phyloP scores from a whole-genome alignment of 2,113 vertebrate species.

The Perca fluviatilis region DNA sequence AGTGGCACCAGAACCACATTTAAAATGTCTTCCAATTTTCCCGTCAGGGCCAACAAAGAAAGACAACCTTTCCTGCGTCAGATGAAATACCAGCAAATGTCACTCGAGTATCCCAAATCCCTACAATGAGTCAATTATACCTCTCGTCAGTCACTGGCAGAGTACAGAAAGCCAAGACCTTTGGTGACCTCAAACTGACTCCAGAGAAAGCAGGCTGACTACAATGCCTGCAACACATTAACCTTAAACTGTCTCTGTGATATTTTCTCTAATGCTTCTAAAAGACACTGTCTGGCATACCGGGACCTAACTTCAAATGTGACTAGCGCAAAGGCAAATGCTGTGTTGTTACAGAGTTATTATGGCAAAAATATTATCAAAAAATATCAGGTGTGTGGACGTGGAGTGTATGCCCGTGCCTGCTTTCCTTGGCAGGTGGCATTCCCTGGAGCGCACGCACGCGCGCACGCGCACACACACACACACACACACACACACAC shows the following conservation, averaged over 20 bases:
- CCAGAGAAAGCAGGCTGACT: constrained; percentile 55
- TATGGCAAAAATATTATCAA: constrained; percentile 34
- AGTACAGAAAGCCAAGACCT: constrained; percentile 54
- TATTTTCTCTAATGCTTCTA: constrained; percentile 49
- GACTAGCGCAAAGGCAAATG: constrained; percentile 11
- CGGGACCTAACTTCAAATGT: constrained; percentile 5
- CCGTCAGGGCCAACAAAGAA: constrained; percentile 43
- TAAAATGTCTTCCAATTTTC: constrained; percentile 46
- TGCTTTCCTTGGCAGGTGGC: constrained; percentile 65
- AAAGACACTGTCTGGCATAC: neutral
- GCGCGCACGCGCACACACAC: too few relatives aligned
- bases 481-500: neutral
- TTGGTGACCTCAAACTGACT: constrained; percentile 60
- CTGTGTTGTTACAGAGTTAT: constrained; percentile 4
- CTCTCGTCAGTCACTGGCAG: constrained; percentile 63
- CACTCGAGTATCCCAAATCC: constrained; percentile 58
- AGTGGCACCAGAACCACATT: constrained; percentile 57
- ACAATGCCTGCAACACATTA: constrained; percentile 66
- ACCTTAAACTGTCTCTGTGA: constrained; percentile 47
- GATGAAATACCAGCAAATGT: constrained; percentile 62
- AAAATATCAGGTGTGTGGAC: constrained; percentile 40
- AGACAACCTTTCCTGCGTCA: constrained; percentile 52
- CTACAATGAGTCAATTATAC: constrained; percentile 67
- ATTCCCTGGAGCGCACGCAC: constrained; percentile 22
- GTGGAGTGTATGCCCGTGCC: neutral